Percentiles rank a stretch among this genome's conserved stretches.
These are phyloP conservation scores for Rhorus exstirpatorius DNA, from an alignment of 2,888 invertebrate species.

Conservation along the genomic window DNA sequence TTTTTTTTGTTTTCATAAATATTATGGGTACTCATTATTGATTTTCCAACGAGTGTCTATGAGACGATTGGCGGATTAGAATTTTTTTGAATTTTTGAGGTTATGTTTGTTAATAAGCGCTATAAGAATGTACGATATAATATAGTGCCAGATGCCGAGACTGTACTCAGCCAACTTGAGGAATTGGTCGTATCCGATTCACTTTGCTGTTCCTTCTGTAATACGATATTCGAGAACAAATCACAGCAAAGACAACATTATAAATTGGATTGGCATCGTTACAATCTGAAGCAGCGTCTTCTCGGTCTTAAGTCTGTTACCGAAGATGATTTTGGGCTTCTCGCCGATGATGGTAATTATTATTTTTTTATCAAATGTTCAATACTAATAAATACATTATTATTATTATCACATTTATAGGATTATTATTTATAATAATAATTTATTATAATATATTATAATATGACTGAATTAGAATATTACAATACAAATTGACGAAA, in stretches of 20 bases:
- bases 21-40: not conserved
- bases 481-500: too few relatives aligned
- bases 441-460: too few relatives aligned
- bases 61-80: too few relatives aligned
- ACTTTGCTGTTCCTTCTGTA: slow-evolving; percentile 87
- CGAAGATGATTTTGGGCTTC: slow-evolving; percentile 88
- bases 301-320: slow-evolving; percentile 87
- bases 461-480: too few relatives aligned
- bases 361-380: not conserved
- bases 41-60: too few relatives aligned
- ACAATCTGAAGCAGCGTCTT: slow-evolving; percentile 92
- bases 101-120: slow-evolving; percentile 12
- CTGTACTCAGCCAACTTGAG: slow-evolving; percentile 78
- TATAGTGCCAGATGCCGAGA: slow-evolving; percentile 77
- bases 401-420: too few relatives aligned
- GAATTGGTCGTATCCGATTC: slow-evolving; percentile 85
- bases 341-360: slow-evolving; percentile 84
- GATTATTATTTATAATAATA: too few relatives aligned
- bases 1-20: not conserved
- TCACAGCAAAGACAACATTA: slow-evolving; percentile 91
- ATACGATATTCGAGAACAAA: slow-evolving; percentile 87
- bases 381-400: too few relatives aligned
- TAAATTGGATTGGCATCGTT: slow-evolving; percentile 94
- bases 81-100: too few relatives aligned
- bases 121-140: slow-evolving; percentile 1